Base-by-base conservation (phyloP, 2,797 vertebrate genomes). In the Ceryle rudis region DNA sequence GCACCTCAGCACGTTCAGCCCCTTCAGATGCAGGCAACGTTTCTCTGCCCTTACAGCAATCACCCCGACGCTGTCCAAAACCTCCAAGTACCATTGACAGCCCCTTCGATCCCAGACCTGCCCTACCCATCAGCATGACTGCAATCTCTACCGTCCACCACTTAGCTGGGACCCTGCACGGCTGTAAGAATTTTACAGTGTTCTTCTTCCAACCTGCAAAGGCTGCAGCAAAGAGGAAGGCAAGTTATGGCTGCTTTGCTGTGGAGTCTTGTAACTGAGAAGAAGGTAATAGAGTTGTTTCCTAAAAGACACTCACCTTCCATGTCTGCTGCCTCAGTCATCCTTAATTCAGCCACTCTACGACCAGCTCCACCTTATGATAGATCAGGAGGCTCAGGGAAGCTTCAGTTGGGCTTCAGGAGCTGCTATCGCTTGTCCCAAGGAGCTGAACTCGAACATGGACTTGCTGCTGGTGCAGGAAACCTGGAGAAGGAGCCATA, bases 11-110 rank as follows among this genome's bases (percentile, higher is more conserved):
- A 16, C 18, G 16, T 42, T 64, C 71, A 87, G 67, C 37, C 21
- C 29, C 11, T 31, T 60, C 62, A 61, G 42, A 52, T 10, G n/a
- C 0, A 0, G 29, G 9, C 46, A 57, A 11, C 0, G 0, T 54
- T 78, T 75, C 42, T 46, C 55, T 42, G 28, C 26, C 19, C n/a
- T 58, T 58, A 35, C 17, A 70, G 35, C 65, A 72, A 73, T 39
- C 47, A 54, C 17, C 22, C 16, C 13, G 28, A 61, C 13, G 3
- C 28, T 73, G 37, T 58, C 54, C 31, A 79, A n/a, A 75, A 25
- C 33, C 54, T 72, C 1, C 14, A 41, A 67, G 39, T 23, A 46
- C 66, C 81, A 4, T 3, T 28, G 21, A 49, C 71, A 60, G 11
- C 7, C 54, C 28, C 44, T 3, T 28, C 51, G 19, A 82, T 64